Conservation (phyloP, 1,140 invertebrate species). For the Diorhabda carinulata region DNA sequence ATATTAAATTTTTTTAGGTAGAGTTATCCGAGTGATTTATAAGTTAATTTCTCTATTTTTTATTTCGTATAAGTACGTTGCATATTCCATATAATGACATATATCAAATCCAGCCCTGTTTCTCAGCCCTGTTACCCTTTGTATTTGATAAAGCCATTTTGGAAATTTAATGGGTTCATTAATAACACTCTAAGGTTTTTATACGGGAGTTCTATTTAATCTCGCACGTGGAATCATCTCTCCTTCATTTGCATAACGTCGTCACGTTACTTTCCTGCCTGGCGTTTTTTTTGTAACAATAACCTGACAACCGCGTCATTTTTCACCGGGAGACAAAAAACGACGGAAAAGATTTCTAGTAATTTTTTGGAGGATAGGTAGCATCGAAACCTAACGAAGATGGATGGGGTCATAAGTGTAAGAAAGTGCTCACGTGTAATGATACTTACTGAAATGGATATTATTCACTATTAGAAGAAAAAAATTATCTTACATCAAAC, state of each 20-base stretch:
- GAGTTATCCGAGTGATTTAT: no score
- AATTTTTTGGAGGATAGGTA: neutral
- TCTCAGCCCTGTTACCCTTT: constrained; percentile 24
- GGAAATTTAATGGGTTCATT: constrained; percentile 39
- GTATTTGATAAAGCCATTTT: constrained; percentile 39
- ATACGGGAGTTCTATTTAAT: constrained; percentile 19
- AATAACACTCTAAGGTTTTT: constrained; percentile 29
- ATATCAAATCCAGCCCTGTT: neutral
- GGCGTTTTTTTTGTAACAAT: neutral
- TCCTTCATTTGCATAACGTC: constrained; percentile 25
- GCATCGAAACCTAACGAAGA: neutral
- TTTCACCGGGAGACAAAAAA: neutral
- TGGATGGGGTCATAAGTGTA: neutral
- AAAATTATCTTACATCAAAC: no score
- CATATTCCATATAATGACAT: no score
- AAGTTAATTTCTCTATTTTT: no score
- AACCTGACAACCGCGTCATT: constrained; percentile 3
- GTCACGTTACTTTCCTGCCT: constrained; percentile 16
- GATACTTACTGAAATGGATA: no score
- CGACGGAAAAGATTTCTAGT: neutral
- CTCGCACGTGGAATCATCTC: constrained; percentile 19
- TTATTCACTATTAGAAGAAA: no score
- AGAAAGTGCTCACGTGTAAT: neutral
- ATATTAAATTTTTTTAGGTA: no score
- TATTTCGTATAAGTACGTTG: no score